Conservation (phyloP, 2,888 invertebrate species). For the Mythimna pallens region DNA sequence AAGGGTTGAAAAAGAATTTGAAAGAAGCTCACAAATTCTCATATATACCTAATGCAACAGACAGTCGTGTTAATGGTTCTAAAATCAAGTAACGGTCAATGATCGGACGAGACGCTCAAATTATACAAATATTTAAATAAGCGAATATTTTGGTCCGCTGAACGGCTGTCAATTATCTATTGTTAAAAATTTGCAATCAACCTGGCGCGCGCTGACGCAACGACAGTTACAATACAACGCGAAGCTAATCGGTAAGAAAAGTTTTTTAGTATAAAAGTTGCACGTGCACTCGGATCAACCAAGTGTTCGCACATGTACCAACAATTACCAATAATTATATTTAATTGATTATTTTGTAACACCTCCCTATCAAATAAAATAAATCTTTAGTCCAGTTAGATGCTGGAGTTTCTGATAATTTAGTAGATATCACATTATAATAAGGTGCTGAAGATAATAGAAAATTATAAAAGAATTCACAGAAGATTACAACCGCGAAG, state of each 20-base stretch:
- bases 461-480: not conserved
- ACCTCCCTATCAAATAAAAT: not conserved
- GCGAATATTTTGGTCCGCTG: slow-evolving; percentile 20
- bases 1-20: not conserved
- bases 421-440: not conserved
- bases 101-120: slow-evolving; percentile 4
- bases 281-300: slow-evolving; percentile 38
- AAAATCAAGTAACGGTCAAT: slow-evolving; percentile 11
- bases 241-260: slow-evolving; percentile 51
- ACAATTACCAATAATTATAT: slow-evolving; percentile 23
- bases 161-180: slow-evolving; percentile 42
- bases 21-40: slow-evolving; percentile 1
- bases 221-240: slow-evolving; percentile 34
- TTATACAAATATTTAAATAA: slow-evolving; percentile 37
- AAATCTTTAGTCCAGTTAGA: not conserved
- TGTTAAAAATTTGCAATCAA: slow-evolving; percentile 46
- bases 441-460: not conserved
- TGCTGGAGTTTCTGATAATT: not conserved
- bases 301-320: slow-evolving; percentile 4
- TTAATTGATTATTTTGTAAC: slow-evolving; percentile 26
- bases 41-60: not conserved
- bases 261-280: slow-evolving; percentile 28
- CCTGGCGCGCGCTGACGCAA: slow-evolving; percentile 36
- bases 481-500: not conserved
- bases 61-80: slow-evolving; percentile 16